Conservation (phyloP, 92 coral and sea anemone species). For the Parazoanthus swiftii region DNA sequence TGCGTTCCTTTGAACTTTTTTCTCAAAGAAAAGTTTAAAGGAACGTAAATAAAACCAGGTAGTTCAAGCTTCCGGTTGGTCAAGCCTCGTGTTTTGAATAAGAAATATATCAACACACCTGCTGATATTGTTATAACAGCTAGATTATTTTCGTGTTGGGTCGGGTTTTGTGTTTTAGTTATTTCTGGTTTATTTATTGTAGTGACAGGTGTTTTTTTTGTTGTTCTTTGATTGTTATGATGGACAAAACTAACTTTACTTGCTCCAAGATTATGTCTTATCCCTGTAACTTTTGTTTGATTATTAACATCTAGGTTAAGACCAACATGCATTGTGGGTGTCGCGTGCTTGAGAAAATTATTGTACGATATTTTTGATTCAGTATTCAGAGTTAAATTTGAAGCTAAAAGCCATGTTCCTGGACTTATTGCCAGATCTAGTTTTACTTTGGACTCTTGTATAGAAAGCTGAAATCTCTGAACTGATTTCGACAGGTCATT, state of each 20-base stretch:
- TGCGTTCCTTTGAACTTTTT: too few relatives aligned
- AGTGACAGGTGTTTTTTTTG: too few relatives aligned
- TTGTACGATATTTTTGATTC: background rate
- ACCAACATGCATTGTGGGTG: background rate
- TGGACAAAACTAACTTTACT: conserved; percentile 11
- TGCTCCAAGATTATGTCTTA: background rate
- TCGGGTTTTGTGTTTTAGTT: conserved; percentile 13
- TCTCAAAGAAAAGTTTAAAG: background rate
- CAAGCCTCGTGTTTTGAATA: background rate
- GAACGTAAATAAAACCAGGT: background rate
- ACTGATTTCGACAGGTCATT: background rate
- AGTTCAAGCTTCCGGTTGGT: too few relatives aligned
- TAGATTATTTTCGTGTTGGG: conserved; percentile 1
- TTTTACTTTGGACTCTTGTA: background rate
- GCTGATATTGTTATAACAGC: conserved; percentile 5
- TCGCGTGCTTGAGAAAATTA: background rate
- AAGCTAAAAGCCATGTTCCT: conserved; percentile 16
- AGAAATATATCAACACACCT: conserved; percentile 12
- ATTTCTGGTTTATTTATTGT: conserved; percentile 3
- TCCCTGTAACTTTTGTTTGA: background rate
- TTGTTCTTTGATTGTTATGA: background rate
- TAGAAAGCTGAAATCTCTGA: background rate
- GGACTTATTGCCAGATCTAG: conserved; percentile 47
- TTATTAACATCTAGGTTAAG: conserved; percentile 5
- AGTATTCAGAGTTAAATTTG: background rate